Base-by-base conservation (phyloP, 2,888 invertebrate species). In the Cylindroiulus punctatus region DNA sequence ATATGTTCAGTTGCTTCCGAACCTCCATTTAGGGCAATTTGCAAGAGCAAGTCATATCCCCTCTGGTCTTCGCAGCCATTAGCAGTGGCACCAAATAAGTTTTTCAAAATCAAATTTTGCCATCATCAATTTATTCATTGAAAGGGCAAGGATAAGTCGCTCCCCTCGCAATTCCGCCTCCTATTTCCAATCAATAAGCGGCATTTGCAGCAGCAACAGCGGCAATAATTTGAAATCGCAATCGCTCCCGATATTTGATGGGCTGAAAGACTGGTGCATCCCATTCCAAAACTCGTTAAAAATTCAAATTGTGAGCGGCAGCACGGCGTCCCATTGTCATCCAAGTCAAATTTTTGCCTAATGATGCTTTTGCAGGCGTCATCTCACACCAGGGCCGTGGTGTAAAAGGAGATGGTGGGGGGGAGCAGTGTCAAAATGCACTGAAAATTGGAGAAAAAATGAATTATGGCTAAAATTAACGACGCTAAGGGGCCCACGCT, bases 201-300 rank as follows among this genome's bases (percentile, higher is more conserved):
- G 65, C 65, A 65, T n/a, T 57, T 22, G 5, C 22, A 57, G 57
- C 57, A 57, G 22, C 65, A 65, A 22, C 65, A 65, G 65, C 26
- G 12, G 26, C 12, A 65, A 65, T 65, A 65, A 65, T 65, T 65
- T 65, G 65, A 65, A n/a, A 65, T 65, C 26, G 65, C 65, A 65
- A 26, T 22, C 12, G 26, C n/a, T 22, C 26, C 65, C 65, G 22
- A 26, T 26, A n/a, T 22, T 65, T 65, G 26, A 65, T 65, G 65
- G 65, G 65, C 26, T 26, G 12, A 8, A 65, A 65, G 65, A 26
- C 12, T 65, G 65, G 65, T 65, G 65, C 65, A 65, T 65, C 65
- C 65, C 65, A 65, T 65, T 65, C 65, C 65, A 65, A 65, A 65
- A 65, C 65, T 65, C 65, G 65, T 65, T 65, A 65, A 65, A 65